These are phyloP conservation scores for Drosophila prosaltans DNA, from an alignment of 1,140 invertebrate genomes.

Conservation along the genomic window DNA sequence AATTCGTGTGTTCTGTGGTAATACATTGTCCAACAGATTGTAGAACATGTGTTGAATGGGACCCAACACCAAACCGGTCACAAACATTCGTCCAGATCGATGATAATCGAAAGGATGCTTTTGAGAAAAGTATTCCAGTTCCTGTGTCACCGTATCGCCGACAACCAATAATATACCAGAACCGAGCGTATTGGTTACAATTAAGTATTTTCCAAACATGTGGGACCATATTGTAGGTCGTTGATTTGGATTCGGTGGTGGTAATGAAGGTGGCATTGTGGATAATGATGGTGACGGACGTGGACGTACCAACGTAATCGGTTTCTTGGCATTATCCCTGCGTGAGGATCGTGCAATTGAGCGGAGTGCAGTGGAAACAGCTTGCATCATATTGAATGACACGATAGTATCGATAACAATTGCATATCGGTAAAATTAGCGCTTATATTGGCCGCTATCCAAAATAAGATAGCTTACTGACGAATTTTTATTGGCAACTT, in stretches of 20 bases:
- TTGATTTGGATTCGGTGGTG: background rate
- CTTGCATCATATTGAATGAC: background rate
- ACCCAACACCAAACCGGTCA: conserved; percentile 32
- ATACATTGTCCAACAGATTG: background rate
- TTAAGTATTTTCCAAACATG: conserved; percentile 33
- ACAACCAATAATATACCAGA: conserved; percentile 25
- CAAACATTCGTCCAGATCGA: conserved; percentile 23
- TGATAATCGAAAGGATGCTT: conserved; percentile 13
- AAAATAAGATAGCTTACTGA: background rate
- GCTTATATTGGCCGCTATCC: background rate
- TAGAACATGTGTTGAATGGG: conserved; percentile 45
- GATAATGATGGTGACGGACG: background rate
- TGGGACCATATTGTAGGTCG: conserved; percentile 8
- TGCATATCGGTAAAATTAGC: background rate
- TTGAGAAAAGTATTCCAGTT: conserved; percentile 15
- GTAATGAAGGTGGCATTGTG: conserved; percentile 2
- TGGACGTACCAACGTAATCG: background rate
- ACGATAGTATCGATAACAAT: background rate
- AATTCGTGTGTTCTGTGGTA: background rate
- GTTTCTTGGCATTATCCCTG: background rate
- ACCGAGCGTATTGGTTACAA: conserved; percentile 31
- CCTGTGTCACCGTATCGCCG: conserved; percentile 32
- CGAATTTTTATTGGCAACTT: background rate
- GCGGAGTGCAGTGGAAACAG: conserved; percentile 1
- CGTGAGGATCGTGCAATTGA: conserved; percentile 1